Conservation (phyloP, 2,888 invertebrate species). For the Patella pellucida region DNA sequence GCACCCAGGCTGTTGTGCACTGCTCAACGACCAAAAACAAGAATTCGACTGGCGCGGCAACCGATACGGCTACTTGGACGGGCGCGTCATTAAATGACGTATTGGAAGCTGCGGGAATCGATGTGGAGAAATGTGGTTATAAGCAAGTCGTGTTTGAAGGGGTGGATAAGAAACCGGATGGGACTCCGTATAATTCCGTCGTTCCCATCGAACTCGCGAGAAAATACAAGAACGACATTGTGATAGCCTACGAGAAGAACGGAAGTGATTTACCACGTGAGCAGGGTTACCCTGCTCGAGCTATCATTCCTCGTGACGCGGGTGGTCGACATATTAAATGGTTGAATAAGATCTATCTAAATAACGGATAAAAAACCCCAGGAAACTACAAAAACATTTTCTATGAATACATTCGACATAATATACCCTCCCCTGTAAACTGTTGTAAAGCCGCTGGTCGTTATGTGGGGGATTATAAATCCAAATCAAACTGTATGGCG, state of each 20-base stretch:
- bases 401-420: no score
- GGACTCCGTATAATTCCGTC: constrained; percentile 85
- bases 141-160: constrained; percentile 69
- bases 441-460: no score
- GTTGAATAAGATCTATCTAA: constrained; percentile 85
- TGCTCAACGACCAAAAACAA: constrained; percentile 89
- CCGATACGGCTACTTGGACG: constrained; percentile 84
- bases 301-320: constrained; percentile 91
- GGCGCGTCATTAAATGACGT: constrained; percentile 70
- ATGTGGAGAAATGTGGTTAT: constrained; percentile 63
- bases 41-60: constrained; percentile 84
- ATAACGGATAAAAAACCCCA: constrained; percentile 85
- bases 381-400: no score
- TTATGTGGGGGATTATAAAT: no score
- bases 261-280: constrained; percentile 85
- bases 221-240: constrained; percentile 81
- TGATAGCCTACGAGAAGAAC: constrained; percentile 97
- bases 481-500: no score
- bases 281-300: constrained; percentile 92
- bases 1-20: constrained; percentile 88
- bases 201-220: constrained; percentile 87
- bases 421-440: no score
- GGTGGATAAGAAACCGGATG: constrained; percentile 87
- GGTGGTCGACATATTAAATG: constrained; percentile 98
- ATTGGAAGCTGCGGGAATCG: constrained; percentile 67